A percentile compares a stretch with the other conserved stretches of the same genome.
Evolutionary conservation across 2,797 vertebrate species (phyloP).

Genomic region (Megalops cyprinoides): DNA sequence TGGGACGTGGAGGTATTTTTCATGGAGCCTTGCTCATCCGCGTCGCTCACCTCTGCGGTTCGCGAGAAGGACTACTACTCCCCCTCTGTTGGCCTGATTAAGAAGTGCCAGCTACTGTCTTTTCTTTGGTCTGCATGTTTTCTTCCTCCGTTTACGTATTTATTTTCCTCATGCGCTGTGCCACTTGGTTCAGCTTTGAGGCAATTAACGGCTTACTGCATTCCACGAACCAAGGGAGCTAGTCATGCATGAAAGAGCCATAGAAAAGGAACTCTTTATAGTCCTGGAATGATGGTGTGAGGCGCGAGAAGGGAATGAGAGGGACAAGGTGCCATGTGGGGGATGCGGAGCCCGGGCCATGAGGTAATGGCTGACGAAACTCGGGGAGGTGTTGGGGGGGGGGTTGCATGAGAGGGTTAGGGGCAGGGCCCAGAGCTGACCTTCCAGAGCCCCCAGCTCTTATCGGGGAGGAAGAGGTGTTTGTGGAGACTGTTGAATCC

Average conservation of each 20-base stretch:
- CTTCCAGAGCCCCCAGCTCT: no score
- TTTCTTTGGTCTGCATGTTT: conserved; percentile 21
- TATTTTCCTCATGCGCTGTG: conserved; percentile 46
- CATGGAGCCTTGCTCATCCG: background rate
- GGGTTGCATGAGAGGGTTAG: conserved; percentile 27
- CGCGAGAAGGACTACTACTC: background rate
- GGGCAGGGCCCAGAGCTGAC: no score
- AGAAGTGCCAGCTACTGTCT: conserved; percentile 34
- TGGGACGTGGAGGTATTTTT: no score
- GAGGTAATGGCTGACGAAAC: no score
- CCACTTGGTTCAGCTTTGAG: conserved; percentile 60
- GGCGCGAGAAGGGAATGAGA: background rate
- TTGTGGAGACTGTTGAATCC: conserved; percentile 50
- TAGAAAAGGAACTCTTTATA: conserved; percentile 47
- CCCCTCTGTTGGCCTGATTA: conserved; percentile 51
- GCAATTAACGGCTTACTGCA: conserved; percentile 70
- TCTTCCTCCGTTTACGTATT: background rate
- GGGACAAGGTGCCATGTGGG: conserved; percentile 37
- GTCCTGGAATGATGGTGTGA: conserved; percentile 32
- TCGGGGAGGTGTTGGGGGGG: conserved; percentile 15
- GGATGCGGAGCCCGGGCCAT: conserved; percentile 19
- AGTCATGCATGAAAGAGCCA: conserved; percentile 53
- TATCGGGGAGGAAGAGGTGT: conserved; percentile 54
- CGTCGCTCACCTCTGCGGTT: background rate
- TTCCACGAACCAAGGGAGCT: conserved; percentile 62